Evolutionary conservation across 2,888 invertebrate genomes (phyloP), one percentile per base, ranked within the genome.

Genomic region (Autographa gamma): DNA sequence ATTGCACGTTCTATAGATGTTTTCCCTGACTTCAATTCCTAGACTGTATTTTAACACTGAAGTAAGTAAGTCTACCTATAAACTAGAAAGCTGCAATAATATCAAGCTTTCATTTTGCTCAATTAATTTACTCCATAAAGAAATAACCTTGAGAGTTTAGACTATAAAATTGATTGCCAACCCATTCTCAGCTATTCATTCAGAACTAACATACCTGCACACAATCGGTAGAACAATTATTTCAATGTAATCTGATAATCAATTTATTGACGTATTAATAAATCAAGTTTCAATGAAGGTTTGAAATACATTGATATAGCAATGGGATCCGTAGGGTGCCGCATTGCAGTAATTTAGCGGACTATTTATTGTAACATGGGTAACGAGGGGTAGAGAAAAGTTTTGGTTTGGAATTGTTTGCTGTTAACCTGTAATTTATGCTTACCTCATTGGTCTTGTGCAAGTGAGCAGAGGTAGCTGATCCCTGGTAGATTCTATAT

Each of bases 291-390:
- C 41, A 68, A 69, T 65, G 56, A 62, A 69, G 54, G 60, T 14
- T 48, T 38, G 25, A 65, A 66, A 19, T 80, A 76, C 3, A 19
- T 54, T 32, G n/a, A 63, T 72, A 58, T 6, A 64, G 18, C n/a
- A n/a, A 74, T 34, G 58, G 67, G 56, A 52, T 63, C 68, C 63
- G 71, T 64, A 68, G 66, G 64, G 63, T 52, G 54, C 84, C 73
- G 82, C 82, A 82, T 66, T 82, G 84, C 82, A 68, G 83, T 67
- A 63, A 60, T 71, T 48, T 48, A 74, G 11, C 63, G 31, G 58
- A 66, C 8, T 48, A 18, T 43, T 25, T 60, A 31, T 31, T 63
- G 67, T 63, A 67, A 72, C 77, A 77, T 48, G 19, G 66, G 31
- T 31, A n/a, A n/a, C 65, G 73, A 80, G 73, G 72, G 63, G 72